phyloP scores from a whole-genome alignment of 2,888 invertebrate genomes.

The Trichogramma dendrolimi region DNA sequence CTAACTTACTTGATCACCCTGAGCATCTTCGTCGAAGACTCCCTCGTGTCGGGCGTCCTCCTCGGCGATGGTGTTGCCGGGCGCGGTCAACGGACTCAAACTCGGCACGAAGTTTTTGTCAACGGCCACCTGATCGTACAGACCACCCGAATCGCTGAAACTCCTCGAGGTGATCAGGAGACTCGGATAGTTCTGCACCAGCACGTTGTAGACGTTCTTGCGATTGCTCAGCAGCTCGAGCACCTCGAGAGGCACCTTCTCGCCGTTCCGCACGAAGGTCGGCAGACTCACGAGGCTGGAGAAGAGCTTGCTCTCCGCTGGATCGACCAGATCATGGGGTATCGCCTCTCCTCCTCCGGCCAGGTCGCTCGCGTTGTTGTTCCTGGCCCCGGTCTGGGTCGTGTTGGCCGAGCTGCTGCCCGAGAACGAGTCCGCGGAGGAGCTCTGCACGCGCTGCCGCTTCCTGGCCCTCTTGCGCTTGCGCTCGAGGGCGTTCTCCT shows the following conservation, averaged over 20 bases:
- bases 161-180: conserved; percentile 69
- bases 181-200: conserved; percentile 72
- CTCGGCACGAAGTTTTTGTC: conserved; percentile 38
- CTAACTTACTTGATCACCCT: conserved; percentile 9
- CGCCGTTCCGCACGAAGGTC: conserved; percentile 75
- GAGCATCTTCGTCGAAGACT: conserved; percentile 22
- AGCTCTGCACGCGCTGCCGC: conserved; percentile 58
- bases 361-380: conserved; percentile 55
- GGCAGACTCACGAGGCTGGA: conserved; percentile 82
- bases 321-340: too few species aligned
- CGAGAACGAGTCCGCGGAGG: conserved; percentile 67
- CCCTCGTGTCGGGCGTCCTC: conserved; percentile 25
- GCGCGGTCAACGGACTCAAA: conserved; percentile 43
- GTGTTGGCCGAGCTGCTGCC: conserved; percentile 64
- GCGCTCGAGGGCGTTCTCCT: conserved; percentile 51
- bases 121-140: conserved; percentile 50
- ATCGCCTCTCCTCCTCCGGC: conserved; percentile 39
- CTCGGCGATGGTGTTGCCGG: conserved; percentile 1
- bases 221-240: conserved; percentile 67
- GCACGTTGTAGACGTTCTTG: conserved; percentile 67
- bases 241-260: conserved; percentile 73
- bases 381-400: neutral
- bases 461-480: conserved; percentile 63
- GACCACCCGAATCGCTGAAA: conserved; percentile 64
- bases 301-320: conserved; percentile 56